Conservation (phyloP, 2,797 vertebrate species). For the Sebastes itinus region DNA sequence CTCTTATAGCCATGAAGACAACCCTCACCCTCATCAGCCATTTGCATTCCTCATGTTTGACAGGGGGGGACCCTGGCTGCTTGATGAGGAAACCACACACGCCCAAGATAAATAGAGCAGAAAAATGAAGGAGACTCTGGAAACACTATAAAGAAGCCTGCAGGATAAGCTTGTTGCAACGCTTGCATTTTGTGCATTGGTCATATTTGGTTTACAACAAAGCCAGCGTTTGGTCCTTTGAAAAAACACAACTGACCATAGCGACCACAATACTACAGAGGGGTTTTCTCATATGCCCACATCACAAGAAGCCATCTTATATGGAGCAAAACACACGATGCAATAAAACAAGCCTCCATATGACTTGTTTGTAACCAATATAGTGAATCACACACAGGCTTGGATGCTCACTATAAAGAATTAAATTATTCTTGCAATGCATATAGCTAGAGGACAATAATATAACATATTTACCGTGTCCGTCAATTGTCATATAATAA, state of each 20-base stretch:
- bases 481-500: neutral
- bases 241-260: constrained; percentile 8
- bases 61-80: constrained; percentile 36
- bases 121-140: constrained; percentile 9
- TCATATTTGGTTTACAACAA: neutral
- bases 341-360: constrained; percentile 46
- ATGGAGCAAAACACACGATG: constrained; percentile 47
- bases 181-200: neutral
- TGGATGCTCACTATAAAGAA: neutral
- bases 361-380: constrained; percentile 35
- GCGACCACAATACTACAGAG: constrained; percentile 11
- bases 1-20: constrained; percentile 71
- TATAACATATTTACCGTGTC: neutral
- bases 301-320: constrained; percentile 71
- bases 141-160: neutral
- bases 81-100: constrained; percentile 60
- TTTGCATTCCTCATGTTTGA: constrained; percentile 66
- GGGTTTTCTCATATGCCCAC: constrained; percentile 39
- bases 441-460: neutral
- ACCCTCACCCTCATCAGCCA: constrained; percentile 55
- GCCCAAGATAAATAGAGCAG: constrained; percentile 54
- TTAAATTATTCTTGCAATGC: neutral
- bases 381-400: constrained; percentile 3
- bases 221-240: neutral
- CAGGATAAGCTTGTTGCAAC: neutral